Conservation (phyloP, 2,888 invertebrate genomes). For the Teleogryllus oceanicus region DNA sequence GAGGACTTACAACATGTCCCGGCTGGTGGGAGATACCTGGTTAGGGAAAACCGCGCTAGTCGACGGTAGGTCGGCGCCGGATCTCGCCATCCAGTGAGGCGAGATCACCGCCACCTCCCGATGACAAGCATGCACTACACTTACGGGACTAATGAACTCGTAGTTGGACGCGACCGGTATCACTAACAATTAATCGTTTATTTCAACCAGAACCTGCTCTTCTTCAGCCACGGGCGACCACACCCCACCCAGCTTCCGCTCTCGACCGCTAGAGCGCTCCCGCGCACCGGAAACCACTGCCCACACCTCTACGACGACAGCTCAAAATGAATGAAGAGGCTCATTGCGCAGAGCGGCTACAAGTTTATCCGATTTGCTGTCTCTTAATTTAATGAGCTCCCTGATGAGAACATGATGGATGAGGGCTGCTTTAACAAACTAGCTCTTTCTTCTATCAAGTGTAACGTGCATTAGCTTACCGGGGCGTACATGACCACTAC, state of each 20-base stretch:
- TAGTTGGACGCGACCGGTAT: no score
- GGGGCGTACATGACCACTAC: conserved; percentile 3
- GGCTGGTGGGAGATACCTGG: no score
- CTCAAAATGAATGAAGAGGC: neutral
- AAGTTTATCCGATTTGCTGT: conserved; percentile 18
- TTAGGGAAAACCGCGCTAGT: no score
- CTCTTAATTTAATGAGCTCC: conserved; percentile 6
- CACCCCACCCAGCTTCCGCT: neutral
- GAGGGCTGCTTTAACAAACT: conserved; percentile 18
- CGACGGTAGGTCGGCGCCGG: no score
- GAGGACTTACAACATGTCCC: no score
- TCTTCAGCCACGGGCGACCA: no score
- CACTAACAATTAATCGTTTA: no score
- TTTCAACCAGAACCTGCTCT: no score
- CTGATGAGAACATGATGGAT: conserved; percentile 18
- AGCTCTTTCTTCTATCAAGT: conserved; percentile 18
- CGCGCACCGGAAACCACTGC: neutral
- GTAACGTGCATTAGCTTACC: neutral
- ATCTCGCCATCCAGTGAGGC: no score
- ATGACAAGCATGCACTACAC: no score
- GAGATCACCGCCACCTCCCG: no score
- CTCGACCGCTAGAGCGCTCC: neutral
- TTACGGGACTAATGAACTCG: no score
- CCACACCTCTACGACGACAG: neutral
- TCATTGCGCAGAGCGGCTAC: neutral